Base-by-base conservation (phyloP, 2,797 vertebrate genomes). In the Coranthus polyacanthus region DNA sequence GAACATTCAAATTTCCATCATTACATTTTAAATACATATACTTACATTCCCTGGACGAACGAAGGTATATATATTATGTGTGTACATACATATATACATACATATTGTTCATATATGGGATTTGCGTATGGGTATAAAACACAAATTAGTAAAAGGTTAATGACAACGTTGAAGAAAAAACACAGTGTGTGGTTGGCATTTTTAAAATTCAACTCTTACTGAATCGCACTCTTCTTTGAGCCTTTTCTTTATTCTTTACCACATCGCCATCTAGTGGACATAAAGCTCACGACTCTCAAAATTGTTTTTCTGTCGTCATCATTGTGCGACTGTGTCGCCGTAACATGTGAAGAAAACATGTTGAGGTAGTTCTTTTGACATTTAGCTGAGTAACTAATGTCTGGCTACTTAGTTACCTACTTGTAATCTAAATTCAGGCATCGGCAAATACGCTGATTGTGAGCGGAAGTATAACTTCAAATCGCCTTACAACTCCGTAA, bases 311-410 rank as follows among this genome's bases (percentile, higher is more conserved):
- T 45, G 15, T 29, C 85, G 88, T 92, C 88, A 92, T 84, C 63
- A 68, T 0, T 2, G 0, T 13, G 83, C 81, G 87, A 1, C 82
- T 0, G n/a, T 17, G 32, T 51, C 47, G 3, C 22, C 6, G 18
- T 47, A 79, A 62, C 91, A 80, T 84, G 90, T 89, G 88, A 91
- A 12, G 29, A 70, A 68, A 86, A 74, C 75, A 53, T 55, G 73
- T 57, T n/a, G 1, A 41, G 2, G 10, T 3, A 8, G 12, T 36
- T 34, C 17, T 26, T 29, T 21, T 56, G 22, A 81, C 6, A 12
- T 36, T 20, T 64, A 34, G 12, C 13, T 7, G 29, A 32, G 29
- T 9, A 32, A 32, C 7, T 32, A 32, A 32, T 32, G 10, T 32
- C 7, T 32, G 29, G 8, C 8, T 32, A 32, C 10, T 32, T 7